A percentile compares a stretch with the other conserved stretches of the same genome.
Conservation (phyloP, 2,113 vertebrate genomes). For the Saguinus midas region DNA sequence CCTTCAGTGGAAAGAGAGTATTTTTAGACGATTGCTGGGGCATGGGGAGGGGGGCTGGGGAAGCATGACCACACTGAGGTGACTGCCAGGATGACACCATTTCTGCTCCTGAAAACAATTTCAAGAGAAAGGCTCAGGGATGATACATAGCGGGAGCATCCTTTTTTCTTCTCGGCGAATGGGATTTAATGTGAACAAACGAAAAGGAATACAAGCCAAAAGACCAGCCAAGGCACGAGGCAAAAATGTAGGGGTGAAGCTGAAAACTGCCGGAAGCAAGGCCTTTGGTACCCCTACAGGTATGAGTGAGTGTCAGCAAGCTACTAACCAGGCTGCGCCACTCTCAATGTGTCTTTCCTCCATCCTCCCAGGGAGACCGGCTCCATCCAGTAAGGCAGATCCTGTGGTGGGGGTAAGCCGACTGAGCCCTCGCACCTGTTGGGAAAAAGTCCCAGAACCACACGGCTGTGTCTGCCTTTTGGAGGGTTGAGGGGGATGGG, state of each 20-base stretch:
- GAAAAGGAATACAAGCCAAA: neutral
- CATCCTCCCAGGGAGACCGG: neutral
- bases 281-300: neutral
- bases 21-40: neutral
- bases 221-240: neutral
- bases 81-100: neutral
- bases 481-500: too few relatives aligned
- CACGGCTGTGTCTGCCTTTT: neutral
- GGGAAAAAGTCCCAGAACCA: neutral
- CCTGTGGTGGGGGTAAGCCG: neutral
- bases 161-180: neutral
- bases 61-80: neutral
- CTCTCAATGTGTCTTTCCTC: neutral
- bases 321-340: neutral
- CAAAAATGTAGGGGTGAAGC: neutral
- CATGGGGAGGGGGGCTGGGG: neutral
- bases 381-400: neutral
- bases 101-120: neutral
- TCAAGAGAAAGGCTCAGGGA: neutral
- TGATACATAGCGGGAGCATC: too few relatives aligned
- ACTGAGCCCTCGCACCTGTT: neutral
- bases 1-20: neutral
- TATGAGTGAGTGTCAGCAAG: neutral
- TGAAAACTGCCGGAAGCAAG: neutral
- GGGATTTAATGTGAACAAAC: neutral